phyloP scores from a whole-genome alignment of 2,888 invertebrate genomes.

The Troides helena region DNA sequence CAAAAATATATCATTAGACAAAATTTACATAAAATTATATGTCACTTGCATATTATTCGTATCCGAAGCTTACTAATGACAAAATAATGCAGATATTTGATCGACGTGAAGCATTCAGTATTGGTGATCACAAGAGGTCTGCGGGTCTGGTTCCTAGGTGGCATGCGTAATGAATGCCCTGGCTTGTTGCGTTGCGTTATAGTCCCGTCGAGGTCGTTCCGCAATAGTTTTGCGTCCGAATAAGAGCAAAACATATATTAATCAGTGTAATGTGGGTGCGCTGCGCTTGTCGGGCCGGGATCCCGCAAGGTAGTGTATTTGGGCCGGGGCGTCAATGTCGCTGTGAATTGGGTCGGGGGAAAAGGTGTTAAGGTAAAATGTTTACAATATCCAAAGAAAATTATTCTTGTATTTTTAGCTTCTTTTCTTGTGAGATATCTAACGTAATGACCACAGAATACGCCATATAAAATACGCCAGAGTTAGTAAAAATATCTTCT shows the following conservation, averaged over 20 bases:
- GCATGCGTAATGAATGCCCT: slow-evolving; percentile 18
- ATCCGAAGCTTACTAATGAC: slow-evolving; percentile 21
- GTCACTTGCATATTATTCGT: slow-evolving; percentile 16
- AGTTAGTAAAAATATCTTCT: no score
- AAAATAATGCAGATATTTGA: slow-evolving; percentile 19
- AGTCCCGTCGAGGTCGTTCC: slow-evolving; percentile 19
- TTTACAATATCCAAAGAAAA: background rate
- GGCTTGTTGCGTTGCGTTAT: slow-evolving; percentile 6
- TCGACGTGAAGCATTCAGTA: slow-evolving; percentile 2
- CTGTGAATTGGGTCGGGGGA: slow-evolving; percentile 21
- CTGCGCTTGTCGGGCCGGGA: slow-evolving; percentile 7
- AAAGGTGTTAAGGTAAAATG: slow-evolving; percentile 28
- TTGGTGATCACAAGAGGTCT: slow-evolving; percentile 1
- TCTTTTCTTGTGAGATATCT: no score
- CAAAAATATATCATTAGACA: no score
- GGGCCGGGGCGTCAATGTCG: slow-evolving; percentile 32
- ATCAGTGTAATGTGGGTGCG: slow-evolving; percentile 25
- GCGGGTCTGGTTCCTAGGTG: background rate
- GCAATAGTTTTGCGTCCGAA: slow-evolving; percentile 22
- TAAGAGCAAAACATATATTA: slow-evolving; percentile 23
- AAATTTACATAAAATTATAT: slow-evolving; percentile 5
- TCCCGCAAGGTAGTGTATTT: slow-evolving; percentile 25
- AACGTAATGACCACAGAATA: no score
- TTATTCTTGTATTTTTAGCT: no score
- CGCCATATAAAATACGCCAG: no score